Evolutionary conservation across 53 echinoderm and acorn worm genomes (phyloP).

Genomic region (Echinometra lucunter): DNA sequence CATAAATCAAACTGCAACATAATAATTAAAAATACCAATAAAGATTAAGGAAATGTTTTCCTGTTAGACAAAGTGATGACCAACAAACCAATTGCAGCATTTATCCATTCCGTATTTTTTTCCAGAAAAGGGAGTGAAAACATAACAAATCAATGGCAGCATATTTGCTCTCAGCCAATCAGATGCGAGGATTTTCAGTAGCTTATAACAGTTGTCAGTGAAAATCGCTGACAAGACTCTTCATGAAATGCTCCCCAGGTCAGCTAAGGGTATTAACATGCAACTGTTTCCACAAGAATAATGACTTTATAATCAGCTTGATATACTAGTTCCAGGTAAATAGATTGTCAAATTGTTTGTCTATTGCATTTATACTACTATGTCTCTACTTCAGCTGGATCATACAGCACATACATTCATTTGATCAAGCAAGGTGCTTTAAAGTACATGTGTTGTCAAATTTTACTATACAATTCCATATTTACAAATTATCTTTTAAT

Average conservation of each 20-base stretch:
- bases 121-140: background rate
- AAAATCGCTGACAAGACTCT: too few relatives aligned
- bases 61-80: background rate
- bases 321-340: background rate
- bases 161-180: too few relatives aligned
- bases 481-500: background rate
- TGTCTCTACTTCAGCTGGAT: background rate
- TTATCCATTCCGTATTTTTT: background rate
- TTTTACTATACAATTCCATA: background rate
- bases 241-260: too few relatives aligned
- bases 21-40: background rate
- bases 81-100: background rate
- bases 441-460: background rate
- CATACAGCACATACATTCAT: background rate
- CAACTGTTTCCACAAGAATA: too few relatives aligned
- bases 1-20: background rate
- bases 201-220: too few relatives aligned
- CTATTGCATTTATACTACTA: background rate
- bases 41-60: background rate
- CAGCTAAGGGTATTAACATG: too few relatives aligned
- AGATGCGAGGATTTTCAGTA: too few relatives aligned
- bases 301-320: background rate
- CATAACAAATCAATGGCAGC: background rate
- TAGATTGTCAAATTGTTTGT: background rate
- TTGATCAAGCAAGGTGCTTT: background rate